Base-by-base conservation (phyloP, 2,113 vertebrate genomes). In the Sander lucioperca region DNA sequence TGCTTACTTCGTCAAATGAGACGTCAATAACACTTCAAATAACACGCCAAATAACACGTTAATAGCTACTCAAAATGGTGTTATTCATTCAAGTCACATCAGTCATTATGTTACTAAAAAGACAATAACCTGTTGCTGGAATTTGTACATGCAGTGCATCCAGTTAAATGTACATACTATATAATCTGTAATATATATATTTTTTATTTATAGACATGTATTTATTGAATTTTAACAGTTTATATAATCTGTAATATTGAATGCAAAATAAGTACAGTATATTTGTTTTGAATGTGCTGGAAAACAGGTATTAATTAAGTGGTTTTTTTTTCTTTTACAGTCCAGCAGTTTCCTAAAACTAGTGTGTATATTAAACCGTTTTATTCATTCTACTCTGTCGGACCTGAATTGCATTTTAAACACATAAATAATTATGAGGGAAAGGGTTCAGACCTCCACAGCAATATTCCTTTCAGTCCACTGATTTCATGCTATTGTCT, bases 371-470 rank as follows among this genome's bases (percentile, higher is more conserved):
- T 21, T 70, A 43, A 7, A 11, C 16, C 4, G 10, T 63, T 23
- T 33, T 62, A 36, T 75, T 57, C 3, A 71, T 43, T 15, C 54
- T 63, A n/a, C 23, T 23, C 19, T 74, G 15, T 64, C 0, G 5
- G 70, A 16, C 3, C 8, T 58, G 53, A 70, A 36, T 21, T 81
- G 27, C n/a, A 79, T 74, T 80, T 73, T 10, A 62, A 77, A 74
- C 33, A 48, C n/a, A 43, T 48, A 25, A 84, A 76, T 76, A 43
- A 66, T 43, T 74, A 18, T 67, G 13, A 33, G 7, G 36, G 12
- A 57, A 79, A 47, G 5, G 39, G 45, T 62, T 53, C 30, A 68
- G 64, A 65, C 43, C 3, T 66, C 10, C 19, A 73, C 11, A 69
- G 59, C 23, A 64, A 39, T 67, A 62, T 61, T 61, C 10, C 2